Evolutionary conservation across 1,140 invertebrate genomes (phyloP).

Genomic region (Heliconius melpomene): DNA sequence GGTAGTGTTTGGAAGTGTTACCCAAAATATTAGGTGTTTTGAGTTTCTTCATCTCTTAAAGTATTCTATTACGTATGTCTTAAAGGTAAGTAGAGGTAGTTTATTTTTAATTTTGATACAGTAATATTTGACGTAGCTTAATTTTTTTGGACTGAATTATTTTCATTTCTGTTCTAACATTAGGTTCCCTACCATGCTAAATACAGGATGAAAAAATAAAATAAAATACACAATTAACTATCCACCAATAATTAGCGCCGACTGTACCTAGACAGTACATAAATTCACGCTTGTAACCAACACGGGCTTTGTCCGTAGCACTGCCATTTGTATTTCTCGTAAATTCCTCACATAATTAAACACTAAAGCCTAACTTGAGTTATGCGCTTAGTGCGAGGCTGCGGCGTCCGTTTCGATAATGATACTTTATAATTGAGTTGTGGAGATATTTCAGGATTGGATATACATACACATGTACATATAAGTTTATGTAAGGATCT

Average conservation of each 20-base stretch:
- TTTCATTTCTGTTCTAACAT: too few species aligned
- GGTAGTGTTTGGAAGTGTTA: too few species aligned
- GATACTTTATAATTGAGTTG: constrained; percentile 22
- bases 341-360: constrained; percentile 41
- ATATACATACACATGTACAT: background rate
- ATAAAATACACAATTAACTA: background rate
- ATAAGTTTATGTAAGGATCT: background rate
- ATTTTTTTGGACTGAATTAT: background rate
- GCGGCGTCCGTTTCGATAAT: constrained; percentile 30
- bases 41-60: too few species aligned
- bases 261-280: constrained; percentile 33
- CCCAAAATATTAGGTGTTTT: too few species aligned
- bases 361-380: constrained; percentile 37
- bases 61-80: too few species aligned
- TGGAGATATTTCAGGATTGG: background rate
- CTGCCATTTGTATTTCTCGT: constrained; percentile 41
- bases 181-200: too few species aligned
- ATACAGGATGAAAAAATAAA: too few species aligned
- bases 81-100: too few species aligned
- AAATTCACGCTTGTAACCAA: constrained; percentile 37
- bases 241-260: background rate
- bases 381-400: constrained; percentile 26
- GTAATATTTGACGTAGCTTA: too few species aligned
- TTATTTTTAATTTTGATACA: too few species aligned
- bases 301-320: constrained; percentile 35